Evolutionary conservation across 1,140 invertebrate species (phyloP).

Genomic region (Charaxes varanes): DNA sequence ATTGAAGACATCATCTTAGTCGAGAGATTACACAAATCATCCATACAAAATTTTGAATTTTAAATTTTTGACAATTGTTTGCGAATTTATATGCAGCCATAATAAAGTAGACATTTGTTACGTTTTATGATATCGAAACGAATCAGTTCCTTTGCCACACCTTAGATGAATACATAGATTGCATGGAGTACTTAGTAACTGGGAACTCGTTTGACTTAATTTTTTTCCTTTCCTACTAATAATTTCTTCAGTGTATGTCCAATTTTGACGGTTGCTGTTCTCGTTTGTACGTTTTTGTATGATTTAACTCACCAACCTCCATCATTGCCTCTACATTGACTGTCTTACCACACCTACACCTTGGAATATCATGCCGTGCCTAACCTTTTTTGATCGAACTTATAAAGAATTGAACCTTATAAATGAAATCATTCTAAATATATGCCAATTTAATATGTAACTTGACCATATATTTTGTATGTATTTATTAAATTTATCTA

Average conservation of each 20-base stretch:
- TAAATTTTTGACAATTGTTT: conserved; percentile 53
- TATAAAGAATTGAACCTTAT: conserved; percentile 49
- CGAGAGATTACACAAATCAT: conserved; percentile 56
- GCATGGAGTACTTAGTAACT: conserved; percentile 50
- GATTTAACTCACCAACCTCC: conserved; percentile 47
- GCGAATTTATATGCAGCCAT: conserved; percentile 49
- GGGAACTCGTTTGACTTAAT: conserved; percentile 38
- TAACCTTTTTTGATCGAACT: conserved; percentile 49
- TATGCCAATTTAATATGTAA: too few relatives aligned
- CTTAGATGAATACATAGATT: conserved; percentile 65
- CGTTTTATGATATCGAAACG: conserved; percentile 55
- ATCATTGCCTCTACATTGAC: conserved; percentile 54
- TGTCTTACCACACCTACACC: conserved; percentile 39
- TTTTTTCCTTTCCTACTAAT: conserved; percentile 32
- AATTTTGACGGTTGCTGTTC: conserved; percentile 29
- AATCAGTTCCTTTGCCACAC: conserved; percentile 72
- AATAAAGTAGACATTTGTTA: conserved; percentile 52
- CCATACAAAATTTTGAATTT: conserved; percentile 46
- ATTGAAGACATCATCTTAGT: conserved; percentile 64
- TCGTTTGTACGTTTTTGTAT: conserved; percentile 35
- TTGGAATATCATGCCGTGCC: conserved; percentile 35
- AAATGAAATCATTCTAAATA: conserved; percentile 18
- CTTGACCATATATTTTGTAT: too few relatives aligned
- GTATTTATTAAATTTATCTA: too few relatives aligned
- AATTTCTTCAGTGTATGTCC: conserved; percentile 32